A percentile compares a stretch with the other conserved stretches of the same genome.
phyloP scores from a whole-genome alignment of 30 jellyfish, hydroid and myxozoan genomes.

The Aurelia sp. region DNA sequence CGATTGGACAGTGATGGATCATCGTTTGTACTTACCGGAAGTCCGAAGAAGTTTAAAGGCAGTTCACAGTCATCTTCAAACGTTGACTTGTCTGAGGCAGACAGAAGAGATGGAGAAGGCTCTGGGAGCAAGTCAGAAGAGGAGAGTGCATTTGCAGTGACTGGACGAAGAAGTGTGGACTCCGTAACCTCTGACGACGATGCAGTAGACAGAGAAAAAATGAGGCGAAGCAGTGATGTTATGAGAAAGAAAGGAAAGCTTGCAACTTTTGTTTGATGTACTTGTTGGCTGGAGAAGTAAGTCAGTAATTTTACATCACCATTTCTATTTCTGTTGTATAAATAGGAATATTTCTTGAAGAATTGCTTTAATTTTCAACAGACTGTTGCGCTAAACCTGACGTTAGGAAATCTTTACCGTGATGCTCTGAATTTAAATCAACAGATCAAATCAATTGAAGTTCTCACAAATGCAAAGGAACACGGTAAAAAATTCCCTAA shows the following conservation, averaged over 20 bases:
- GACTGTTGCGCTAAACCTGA: no score
- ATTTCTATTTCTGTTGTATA: no score
- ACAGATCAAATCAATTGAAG: no score
- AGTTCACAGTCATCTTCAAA: slow-evolving; percentile 3
- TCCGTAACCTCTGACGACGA: slow-evolving; percentile 29
- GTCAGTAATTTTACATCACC: no score
- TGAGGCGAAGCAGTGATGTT: neutral
- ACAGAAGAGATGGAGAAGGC: neutral
- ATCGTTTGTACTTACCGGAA: slow-evolving; percentile 45
- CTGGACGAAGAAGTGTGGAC: slow-evolving; percentile 43
- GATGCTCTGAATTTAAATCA: no score
- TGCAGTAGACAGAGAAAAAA: neutral
- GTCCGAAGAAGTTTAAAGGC: neutral
- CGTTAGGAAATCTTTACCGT: no score
- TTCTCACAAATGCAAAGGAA: no score
- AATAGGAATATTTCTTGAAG: no score
- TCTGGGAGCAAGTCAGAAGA: neutral
- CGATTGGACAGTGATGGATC: slow-evolving; percentile 50
- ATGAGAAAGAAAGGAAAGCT: neutral
- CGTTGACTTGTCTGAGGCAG: neutral
- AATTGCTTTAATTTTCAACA: no score
- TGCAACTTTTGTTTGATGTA: slow-evolving; percentile 41
- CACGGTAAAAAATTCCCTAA: no score
- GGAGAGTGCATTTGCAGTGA: slow-evolving; percentile 48
- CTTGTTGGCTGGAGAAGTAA: no score